Evolutionary conservation across 2,113 vertebrate species (phyloP).

Genomic region (Semnornis frantzii): DNA sequence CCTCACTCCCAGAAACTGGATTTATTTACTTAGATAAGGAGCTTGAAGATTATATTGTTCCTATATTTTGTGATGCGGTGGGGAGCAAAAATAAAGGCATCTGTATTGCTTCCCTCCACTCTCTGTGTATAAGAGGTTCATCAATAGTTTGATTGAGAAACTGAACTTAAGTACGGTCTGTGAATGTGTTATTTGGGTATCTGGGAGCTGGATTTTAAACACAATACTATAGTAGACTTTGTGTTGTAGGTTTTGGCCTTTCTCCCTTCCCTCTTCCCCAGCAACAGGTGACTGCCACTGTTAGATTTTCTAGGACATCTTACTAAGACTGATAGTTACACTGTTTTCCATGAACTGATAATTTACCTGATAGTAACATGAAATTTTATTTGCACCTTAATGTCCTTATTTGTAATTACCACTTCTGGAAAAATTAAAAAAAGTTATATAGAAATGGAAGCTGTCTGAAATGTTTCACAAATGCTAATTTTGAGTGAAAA

Average conservation of each 20-base stretch:
- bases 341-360: background rate
- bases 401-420: background rate
- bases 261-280: fast-evolving
- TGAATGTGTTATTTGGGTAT: background rate
- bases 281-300: background rate
- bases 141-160: background rate
- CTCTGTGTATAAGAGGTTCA: fast-evolving
- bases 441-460: background rate
- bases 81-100: background rate
- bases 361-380: background rate
- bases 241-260: background rate
- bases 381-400: background rate
- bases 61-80: background rate
- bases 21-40: background rate
- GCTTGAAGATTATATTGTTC: background rate
- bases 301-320: background rate
- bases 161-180: background rate
- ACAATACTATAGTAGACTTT: background rate
- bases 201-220: background rate
- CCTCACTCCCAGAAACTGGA: too few relatives aligned
- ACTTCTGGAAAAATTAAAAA: background rate
- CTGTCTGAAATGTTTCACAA: background rate
- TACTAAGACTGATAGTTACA: background rate
- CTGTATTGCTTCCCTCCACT: background rate
- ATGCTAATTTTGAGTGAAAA: background rate